These are phyloP conservation scores for Merodon equestris DNA, from an alignment of 2,888 invertebrate species.

Conservation along the genomic window DNA sequence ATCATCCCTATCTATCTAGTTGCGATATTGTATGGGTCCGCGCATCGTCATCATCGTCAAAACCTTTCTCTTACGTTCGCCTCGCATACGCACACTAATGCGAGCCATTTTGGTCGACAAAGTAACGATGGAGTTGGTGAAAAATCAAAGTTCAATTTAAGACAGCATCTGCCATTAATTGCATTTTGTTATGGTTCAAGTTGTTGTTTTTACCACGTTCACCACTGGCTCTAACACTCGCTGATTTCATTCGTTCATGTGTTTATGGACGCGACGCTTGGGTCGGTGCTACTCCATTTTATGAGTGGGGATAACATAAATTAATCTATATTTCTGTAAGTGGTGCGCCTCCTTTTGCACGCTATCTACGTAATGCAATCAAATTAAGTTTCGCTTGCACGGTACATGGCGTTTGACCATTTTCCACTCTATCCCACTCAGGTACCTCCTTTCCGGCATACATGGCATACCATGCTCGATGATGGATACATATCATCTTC, in stretches of 20 bases:
- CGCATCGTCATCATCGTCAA: slow-evolving; percentile 36
- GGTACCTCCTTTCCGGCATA: slow-evolving; percentile 1
- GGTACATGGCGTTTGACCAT: slow-evolving; percentile 28
- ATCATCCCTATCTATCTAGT: slow-evolving; percentile 66
- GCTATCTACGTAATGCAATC: slow-evolving; percentile 71
- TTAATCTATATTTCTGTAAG: slow-evolving; percentile 67
- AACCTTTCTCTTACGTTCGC: slow-evolving; percentile 10
- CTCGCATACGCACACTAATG: no score
- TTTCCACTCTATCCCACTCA: neutral
- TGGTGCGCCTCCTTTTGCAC: slow-evolving; percentile 66
- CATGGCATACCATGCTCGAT: slow-evolving; percentile 20
- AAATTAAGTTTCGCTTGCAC: slow-evolving; percentile 68
- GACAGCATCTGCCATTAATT: slow-evolving; percentile 69
- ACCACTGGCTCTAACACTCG: slow-evolving; percentile 41
- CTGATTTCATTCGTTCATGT: slow-evolving; percentile 12
- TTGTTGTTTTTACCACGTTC: slow-evolving; percentile 12
- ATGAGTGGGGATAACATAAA: slow-evolving; percentile 37
- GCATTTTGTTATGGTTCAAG: slow-evolving; percentile 54
- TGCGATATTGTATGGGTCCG: slow-evolving; percentile 56
- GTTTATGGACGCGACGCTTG: no score
- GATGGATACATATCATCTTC: slow-evolving; percentile 49
- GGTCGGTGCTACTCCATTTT: slow-evolving; percentile 20
- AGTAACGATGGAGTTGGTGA: slow-evolving; percentile 26
- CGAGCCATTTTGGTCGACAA: no score
- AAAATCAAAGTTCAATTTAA: slow-evolving; percentile 58